Evolutionary conservation across 1,140 invertebrate species (phyloP), one percentile per base, ranked within the genome.

Genomic region (Ptiloglossa arizonensis): DNA sequence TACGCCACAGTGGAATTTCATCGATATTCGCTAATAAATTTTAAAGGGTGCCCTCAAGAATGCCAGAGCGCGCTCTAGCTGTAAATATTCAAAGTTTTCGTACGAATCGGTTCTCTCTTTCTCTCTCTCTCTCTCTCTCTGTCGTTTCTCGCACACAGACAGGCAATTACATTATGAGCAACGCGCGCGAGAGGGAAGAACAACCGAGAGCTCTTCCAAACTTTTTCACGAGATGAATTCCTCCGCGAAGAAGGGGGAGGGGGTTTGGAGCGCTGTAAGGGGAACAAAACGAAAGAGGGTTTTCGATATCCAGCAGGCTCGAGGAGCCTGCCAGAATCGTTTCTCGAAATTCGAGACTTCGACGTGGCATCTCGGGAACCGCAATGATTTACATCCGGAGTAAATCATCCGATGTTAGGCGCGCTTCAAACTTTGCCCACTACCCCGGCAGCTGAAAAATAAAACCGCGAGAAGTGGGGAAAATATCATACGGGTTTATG

Each of bases 71-170:
- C 62, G 71, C 48, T 46, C 72, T 83, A 82, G 67, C 70, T 83
- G 84, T 86, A 86, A 86, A 84, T 86, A 86, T 86, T 86, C 81
- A 83, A 86, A 86, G 85, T 86, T 86, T 81, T 86, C 75, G 50
- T 82, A 59, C 74, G 70, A 76, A 82, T 86, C 74, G 71, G 69
- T 76, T 86, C 75, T 66, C 57, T 71, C 24, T n/a, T 27, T 62
- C 15, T 41, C 59, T 24, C 13, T n/a, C 32, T 29, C 52, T 46
- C 44, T 35, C 19, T 29, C 11, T 8, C 27, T 35, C 17, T 46
- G 17, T 6, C 38, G 44, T 78, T 64, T 59, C 60, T 56, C 57
- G 9, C 17, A 71, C 71, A 52, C 56, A 22, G 67, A 32, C 59
- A 59, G 22, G 50, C 72, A 67, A 74, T 74, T 41, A 48, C 66